Percentiles rank a stretch among this genome's conserved stretches.
phyloP scores from a whole-genome alignment of 2,113 vertebrate genomes.

The Microcebus lehilahytsara region DNA sequence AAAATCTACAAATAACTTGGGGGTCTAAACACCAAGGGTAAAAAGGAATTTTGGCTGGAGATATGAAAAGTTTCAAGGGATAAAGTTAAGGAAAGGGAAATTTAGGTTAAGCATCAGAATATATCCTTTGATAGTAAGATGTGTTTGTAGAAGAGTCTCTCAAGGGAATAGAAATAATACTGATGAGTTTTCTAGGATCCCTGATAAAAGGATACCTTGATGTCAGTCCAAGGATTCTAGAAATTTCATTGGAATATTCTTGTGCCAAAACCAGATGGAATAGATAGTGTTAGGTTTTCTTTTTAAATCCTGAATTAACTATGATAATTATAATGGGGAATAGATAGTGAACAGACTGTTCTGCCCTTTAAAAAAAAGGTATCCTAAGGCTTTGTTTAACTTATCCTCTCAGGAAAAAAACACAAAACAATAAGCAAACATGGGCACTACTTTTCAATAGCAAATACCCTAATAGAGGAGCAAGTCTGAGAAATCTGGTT shows the following conservation, averaged over 20 bases:
- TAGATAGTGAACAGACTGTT: conserved; percentile 38
- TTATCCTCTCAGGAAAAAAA: neutral
- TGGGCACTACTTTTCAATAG: neutral
- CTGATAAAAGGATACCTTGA: conserved; percentile 37
- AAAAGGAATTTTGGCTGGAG: conserved; percentile 74
- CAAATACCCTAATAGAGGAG: neutral
- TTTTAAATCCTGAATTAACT: conserved; percentile 35
- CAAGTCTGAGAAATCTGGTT: neutral
- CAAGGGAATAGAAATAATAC: conserved; percentile 37
- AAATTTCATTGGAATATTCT: conserved; percentile 54
- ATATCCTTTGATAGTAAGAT: conserved; percentile 58
- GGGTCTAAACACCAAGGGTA: conserved; percentile 70
- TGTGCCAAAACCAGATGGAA: conserved; percentile 37
- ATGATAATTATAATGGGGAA: conserved; percentile 30
- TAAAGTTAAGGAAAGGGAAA: conserved; percentile 70
- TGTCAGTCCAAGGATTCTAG: conserved; percentile 49
- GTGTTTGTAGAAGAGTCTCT: conserved; percentile 34
- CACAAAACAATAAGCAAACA: neutral
- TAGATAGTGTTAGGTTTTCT: neutral
- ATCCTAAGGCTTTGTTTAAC: conserved; percentile 36
- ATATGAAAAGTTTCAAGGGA: conserved; percentile 64
- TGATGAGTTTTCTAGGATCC: conserved; percentile 52
- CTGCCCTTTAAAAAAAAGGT: conserved; percentile 46
- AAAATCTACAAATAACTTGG: conserved; percentile 71
- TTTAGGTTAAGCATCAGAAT: conserved; percentile 61